A percentile compares a stretch with the other conserved stretches of the same genome.
These are phyloP conservation scores for Acarapis woodi DNA, from an alignment of 1,140 invertebrate species.

Conservation along the genomic window DNA sequence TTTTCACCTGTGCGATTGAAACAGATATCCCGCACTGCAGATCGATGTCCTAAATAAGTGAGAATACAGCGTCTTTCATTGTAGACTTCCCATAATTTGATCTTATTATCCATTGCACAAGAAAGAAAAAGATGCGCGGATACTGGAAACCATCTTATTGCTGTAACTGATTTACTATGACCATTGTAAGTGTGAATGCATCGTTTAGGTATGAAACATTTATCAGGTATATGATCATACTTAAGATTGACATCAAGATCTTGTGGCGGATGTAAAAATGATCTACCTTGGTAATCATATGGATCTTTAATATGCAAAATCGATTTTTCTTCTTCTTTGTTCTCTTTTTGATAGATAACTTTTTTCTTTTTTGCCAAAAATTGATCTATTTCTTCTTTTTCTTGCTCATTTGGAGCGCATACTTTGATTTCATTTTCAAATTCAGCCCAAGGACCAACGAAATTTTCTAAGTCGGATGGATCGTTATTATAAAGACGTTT, in stretches of 20 bases:
- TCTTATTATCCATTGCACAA: conserved; percentile 80
- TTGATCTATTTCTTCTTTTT: conserved; percentile 71
- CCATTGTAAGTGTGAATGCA: conserved; percentile 88
- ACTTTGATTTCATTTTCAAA: conserved; percentile 66
- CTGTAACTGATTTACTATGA: conserved; percentile 86
- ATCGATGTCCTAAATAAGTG: conserved; percentile 83
- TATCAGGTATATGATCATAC: conserved; percentile 64
- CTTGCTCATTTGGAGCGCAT: conserved; percentile 50
- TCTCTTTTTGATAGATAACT: conserved; percentile 36
- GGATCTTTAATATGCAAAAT: conserved; percentile 81
- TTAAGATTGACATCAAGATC: conserved; percentile 68
- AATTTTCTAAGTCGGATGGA: conserved; percentile 70
- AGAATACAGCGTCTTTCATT: conserved; percentile 71
- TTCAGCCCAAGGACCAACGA: conserved; percentile 85
- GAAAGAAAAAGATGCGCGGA: conserved; percentile 84
- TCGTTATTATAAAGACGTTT: conserved; percentile 72
- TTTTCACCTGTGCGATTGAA: conserved; percentile 80
- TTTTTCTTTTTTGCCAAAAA: conserved; percentile 57
- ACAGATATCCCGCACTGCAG: conserved; percentile 80
- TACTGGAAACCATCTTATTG: conserved; percentile 77
- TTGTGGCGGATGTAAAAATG: conserved; percentile 72
- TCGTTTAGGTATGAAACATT: conserved; percentile 89
- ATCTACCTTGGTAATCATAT: conserved; percentile 83
- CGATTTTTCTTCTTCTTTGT: conserved; percentile 81
- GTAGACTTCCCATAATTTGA: conserved; percentile 97